Base-by-base conservation (phyloP, 2,888 invertebrate species). In the Drosophila peninsularis region DNA sequence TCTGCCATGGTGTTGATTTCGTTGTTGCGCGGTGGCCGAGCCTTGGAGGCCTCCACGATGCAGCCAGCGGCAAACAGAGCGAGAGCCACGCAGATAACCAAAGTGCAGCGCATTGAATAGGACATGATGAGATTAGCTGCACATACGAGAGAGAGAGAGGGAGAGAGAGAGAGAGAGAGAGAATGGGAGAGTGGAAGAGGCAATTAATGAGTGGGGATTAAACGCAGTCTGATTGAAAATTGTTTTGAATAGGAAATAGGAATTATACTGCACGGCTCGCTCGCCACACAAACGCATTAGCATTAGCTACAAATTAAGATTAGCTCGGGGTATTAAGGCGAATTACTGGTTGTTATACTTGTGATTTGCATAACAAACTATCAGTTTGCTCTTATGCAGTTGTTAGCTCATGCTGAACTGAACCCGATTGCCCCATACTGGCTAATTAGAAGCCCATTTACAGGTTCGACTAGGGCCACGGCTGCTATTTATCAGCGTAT, bases 1-100 rank as follows among this genome's bases (percentile, higher is more conserved):
- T 95, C 95, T 0, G 94, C 95, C 94, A 95, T 94, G 81, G 94
- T 94, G 65, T 93, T 93, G 50, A 94, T 94, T 0, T 93, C 93
- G 56, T 90, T 91, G 75, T 94, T 94, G 32, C 92, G 89, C 21
- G 92, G 91, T 19, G 91, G 91, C 19, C 92, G 83, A 4, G 91
- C 88, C 66, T 91, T 92, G 4, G 90, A 90, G 27, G 91, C 91
- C 55, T 89, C 78, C 44, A 75, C 82, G 21, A 72, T 81, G 73
- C 88, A 84, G 27, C 85, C 82, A 9, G 79, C 68, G 42, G 82
- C 81, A 17, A 91, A 63, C 6, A 91, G 73, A 0, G 80, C 79
- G 5, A 89, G 32, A 10, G 80, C 82, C 54, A 88, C 75, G 17
- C 82, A 71, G 32, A 87, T 50, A 44, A 90, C 76, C 54, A 90